A percentile compares a stretch with the other conserved stretches of the same genome.
phyloP scores from a whole-genome alignment of 2,888 invertebrate genomes.

The Aphodius sticticus region DNA sequence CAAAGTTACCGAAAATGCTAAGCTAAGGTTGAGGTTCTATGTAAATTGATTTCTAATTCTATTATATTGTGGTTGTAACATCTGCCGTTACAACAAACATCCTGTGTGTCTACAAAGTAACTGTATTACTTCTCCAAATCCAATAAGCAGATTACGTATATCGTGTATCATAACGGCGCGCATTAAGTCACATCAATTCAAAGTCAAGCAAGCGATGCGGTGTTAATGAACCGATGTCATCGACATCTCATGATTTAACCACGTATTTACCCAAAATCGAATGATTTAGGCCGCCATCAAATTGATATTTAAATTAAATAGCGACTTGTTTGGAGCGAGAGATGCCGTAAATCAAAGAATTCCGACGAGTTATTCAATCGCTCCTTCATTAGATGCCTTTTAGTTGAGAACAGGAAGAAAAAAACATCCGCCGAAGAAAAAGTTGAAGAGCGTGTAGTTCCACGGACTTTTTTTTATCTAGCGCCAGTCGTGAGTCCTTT shows the following conservation, averaged over 20 bases:
- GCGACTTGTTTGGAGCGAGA: neutral
- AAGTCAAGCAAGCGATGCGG: neutral
- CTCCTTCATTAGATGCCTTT: neutral
- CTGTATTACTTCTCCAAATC: neutral
- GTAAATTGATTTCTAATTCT: no score
- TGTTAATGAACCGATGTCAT: neutral
- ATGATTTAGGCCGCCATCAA: neutral
- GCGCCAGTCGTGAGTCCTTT: neutral
- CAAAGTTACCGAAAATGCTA: no score
- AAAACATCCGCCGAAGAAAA: neutral
- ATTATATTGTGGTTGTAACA: no score
- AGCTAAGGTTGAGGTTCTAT: no score
- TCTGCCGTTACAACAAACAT: no score
- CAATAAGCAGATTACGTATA: neutral
- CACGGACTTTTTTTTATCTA: neutral
- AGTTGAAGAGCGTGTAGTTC: neutral
- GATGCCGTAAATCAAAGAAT: neutral
- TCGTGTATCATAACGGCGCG: neutral
- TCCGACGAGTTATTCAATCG: neutral
- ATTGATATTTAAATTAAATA: slow-evolving; percentile 4
- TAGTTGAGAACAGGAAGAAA: neutral
- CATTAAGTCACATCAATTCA: neutral
- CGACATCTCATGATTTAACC: neutral
- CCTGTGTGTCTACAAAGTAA: no score
- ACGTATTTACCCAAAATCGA: neutral